Evolutionary conservation across 1,140 invertebrate genomes (phyloP), one percentile per base, ranked within the genome.

Genomic region (Bursaphelenchus mucronatus): DNA sequence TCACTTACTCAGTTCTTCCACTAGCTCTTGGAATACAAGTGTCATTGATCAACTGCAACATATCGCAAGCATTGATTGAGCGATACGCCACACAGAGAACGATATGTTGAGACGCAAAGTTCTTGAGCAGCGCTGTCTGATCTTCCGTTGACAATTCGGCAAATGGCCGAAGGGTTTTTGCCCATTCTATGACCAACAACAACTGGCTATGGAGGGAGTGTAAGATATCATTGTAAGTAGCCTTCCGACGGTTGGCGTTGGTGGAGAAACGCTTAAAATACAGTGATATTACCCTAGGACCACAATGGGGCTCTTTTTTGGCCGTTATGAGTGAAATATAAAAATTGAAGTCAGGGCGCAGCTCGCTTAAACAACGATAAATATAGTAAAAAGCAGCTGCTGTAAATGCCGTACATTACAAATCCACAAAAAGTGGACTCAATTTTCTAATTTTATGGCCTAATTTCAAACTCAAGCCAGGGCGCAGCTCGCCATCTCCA

Each of bases 181-280:
- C 78, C 78, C 78, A 80, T 67, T 80, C 79, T 13, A 80, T 80
- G 13, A 81, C 79, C n/a, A 80, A 58, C 17, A 80, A 54, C 11
- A 80, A 64, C 61, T 80, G 80, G 41, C 65, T 66, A 10, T 81
- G 78, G 40, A 80, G 55, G 19, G 74, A 80, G n/a, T 76, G 75
- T 15, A 80, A 73, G 47, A 79, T 76, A 54, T 79, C 77, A 45
- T 79, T 79, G n/a, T 70, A 54, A 11, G 62, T 79, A 3, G 77
- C 77, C 11, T 71, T 65, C 30, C 73, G 71, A 13, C 73, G 71
- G 54, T 79, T 61, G 0, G 45, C 47, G 39, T 19, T 50, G 10
- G 64, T 62, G 57, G 40, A 50, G 49, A 30, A 17, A n/a, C 19
- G 19, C 15, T 8, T 5, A 30, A 30, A 30, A 13, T 9, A 51